phyloP scores from a whole-genome alignment of 2,113 vertebrate genomes.

The Zapus hudsonius region DNA sequence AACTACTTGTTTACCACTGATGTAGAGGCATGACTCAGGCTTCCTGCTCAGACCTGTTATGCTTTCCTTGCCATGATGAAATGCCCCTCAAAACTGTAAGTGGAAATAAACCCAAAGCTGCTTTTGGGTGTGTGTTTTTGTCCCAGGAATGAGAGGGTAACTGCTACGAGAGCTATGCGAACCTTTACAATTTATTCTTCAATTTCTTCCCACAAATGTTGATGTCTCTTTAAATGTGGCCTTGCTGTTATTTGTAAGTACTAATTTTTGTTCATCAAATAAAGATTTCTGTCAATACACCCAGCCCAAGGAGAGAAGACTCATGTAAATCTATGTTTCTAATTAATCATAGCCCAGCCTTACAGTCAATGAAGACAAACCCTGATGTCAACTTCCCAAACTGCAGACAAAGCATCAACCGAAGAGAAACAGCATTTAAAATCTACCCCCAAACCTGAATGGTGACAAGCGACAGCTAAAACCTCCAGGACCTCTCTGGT shows the following conservation, averaged over 20 bases:
- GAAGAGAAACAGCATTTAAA: neutral
- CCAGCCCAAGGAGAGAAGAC: neutral
- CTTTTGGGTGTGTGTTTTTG: no score
- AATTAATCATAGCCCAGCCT: neutral
- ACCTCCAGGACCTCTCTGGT: neutral
- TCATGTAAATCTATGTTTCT: neutral
- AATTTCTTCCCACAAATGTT: neutral
- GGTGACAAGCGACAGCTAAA: neutral
- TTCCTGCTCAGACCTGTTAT: no score
- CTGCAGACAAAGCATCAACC: neutral
- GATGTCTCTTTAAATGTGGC: neutral
- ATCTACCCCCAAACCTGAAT: neutral
- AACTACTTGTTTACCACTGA: no score
- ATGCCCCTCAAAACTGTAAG: no score
- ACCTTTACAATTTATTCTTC: neutral
- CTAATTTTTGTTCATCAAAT: neutral
- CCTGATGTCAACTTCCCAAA: neutral
- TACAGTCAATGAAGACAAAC: neutral
- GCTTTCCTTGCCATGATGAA: no score
- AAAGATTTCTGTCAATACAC: conserved; percentile 5
- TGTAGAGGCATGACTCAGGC: no score
- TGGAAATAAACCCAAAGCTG: no score
- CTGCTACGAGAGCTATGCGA: neutral
- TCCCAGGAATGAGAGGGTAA: no score
- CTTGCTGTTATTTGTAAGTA: conserved; percentile 3